Evolutionary conservation across 1,140 invertebrate genomes (phyloP).

Genomic region (Bombyx mori): DNA sequence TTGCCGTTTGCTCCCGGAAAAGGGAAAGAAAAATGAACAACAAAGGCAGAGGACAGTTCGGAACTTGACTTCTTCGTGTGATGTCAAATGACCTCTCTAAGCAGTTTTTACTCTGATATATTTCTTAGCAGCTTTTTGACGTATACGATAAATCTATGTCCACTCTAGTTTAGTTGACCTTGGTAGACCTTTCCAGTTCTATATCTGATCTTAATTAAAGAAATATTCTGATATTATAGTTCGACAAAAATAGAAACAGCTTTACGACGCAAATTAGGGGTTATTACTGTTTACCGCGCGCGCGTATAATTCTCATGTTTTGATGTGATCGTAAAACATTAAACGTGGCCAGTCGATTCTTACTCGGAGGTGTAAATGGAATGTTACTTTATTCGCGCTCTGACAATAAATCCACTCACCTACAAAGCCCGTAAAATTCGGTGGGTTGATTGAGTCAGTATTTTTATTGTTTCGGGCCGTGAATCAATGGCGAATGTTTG

Average conservation of each 20-base stretch:
- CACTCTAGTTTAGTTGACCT: too few relatives aligned
- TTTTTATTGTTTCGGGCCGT: slow-evolving; percentile 65
- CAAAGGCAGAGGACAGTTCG: slow-evolving; percentile 36
- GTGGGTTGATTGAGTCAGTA: slow-evolving; percentile 67
- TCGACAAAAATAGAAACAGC: slow-evolving; percentile 2
- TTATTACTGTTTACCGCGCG: slow-evolving; percentile 5
- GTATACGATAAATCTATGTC: too few relatives aligned
- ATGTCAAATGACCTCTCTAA: slow-evolving; percentile 22
- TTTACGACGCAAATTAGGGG: slow-evolving; percentile 1
- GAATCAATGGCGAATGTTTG: slow-evolving; percentile 68
- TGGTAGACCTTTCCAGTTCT: background rate
- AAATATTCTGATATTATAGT: background rate
- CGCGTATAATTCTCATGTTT: slow-evolving; percentile 13
- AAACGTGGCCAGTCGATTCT: slow-evolving; percentile 21
- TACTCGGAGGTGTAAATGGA: slow-evolving; percentile 45
- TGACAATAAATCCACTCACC: slow-evolving; percentile 62
- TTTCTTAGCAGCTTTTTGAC: too few relatives aligned
- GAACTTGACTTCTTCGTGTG: slow-evolving; percentile 16
- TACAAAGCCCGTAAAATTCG: slow-evolving; percentile 57
- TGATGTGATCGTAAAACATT: slow-evolving; percentile 25
- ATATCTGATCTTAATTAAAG: slow-evolving; percentile 1
- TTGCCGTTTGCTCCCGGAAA: slow-evolving; percentile 51
- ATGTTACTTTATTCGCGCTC: slow-evolving; percentile 49
- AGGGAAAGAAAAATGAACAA: slow-evolving; percentile 58
- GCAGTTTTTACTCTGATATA: too few relatives aligned